A percentile compares a stretch with the other conserved stretches of the same genome.
phyloP scores from a whole-genome alignment of 2,113 vertebrate genomes.

The Pipa parva region DNA sequence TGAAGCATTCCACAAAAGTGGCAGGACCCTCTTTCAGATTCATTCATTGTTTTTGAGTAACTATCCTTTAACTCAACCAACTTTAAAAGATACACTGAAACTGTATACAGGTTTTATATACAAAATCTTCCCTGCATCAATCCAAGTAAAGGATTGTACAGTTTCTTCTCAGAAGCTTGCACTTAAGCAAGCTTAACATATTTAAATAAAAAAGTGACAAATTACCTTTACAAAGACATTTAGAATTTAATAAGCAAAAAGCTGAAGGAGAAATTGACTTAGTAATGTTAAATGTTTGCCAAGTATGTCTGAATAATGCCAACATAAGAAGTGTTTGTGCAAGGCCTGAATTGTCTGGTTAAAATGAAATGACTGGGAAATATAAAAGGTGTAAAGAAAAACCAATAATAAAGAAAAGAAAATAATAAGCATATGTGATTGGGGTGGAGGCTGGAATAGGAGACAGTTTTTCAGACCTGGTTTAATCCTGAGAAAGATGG shows the following conservation, averaged over 20 bases:
- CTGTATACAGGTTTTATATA: too few relatives aligned
- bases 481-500: constrained; percentile 99
- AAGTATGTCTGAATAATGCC: constrained; percentile 93
- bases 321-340: constrained; percentile 77
- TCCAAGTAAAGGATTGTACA: not conserved
- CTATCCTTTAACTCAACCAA: too few relatives aligned
- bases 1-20: too few relatives aligned
- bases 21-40: too few relatives aligned
- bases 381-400: constrained; percentile 41
- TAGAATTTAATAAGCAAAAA: constrained; percentile 35
- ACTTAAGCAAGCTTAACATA: constrained; percentile 13
- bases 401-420: constrained; percentile 48
- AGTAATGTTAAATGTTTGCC: constrained; percentile 82
- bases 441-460: constrained; percentile 87
- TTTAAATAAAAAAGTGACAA: not conserved
- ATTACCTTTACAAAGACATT: constrained; percentile 8
- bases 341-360: constrained; percentile 70
- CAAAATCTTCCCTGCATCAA: not conserved
- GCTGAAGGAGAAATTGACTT: constrained; percentile 64
- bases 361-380: constrained; percentile 46
- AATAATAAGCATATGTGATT: constrained; percentile 71
- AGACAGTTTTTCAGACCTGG: constrained; percentile 98
- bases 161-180: constrained; percentile 16
- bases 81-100: too few relatives aligned
- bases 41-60: too few relatives aligned